These are phyloP conservation scores for Chaunax sp. DNA, from an alignment of 2,797 vertebrate genomes.

Conservation along the genomic window DNA sequence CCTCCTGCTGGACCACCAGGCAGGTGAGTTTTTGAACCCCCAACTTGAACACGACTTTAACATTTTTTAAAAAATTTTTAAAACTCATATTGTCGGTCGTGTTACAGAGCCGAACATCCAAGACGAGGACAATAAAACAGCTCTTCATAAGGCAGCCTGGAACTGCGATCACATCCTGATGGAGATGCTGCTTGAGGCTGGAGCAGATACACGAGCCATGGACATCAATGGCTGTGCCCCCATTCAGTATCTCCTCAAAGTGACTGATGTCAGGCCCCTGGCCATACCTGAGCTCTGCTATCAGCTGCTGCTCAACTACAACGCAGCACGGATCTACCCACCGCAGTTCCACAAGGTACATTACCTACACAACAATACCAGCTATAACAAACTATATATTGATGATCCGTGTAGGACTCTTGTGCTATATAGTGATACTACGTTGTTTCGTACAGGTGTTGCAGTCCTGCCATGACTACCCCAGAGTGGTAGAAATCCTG, in stretches of 20 bases:
- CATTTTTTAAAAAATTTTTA: no score
- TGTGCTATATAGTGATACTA: not conserved
- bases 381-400: not conserved
- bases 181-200: constrained; percentile 92
- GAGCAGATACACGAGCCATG: constrained; percentile 89
- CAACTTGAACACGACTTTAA: no score
- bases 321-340: constrained; percentile 90
- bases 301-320: constrained; percentile 93
- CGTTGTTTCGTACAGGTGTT: constrained; percentile 85
- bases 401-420: not conserved
- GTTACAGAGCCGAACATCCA: constrained; percentile 84
- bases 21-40: constrained; percentile 59
- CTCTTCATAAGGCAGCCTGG: constrained; percentile 97
- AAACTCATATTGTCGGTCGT: no score
- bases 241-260: constrained; percentile 94
- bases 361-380: not conserved
- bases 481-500: constrained; percentile 89
- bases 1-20: constrained; percentile 89
- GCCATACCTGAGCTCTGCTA: constrained; percentile 90
- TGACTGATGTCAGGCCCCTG: constrained; percentile 87
- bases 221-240: constrained; percentile 94
- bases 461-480: constrained; percentile 88
- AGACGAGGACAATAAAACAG: constrained; percentile 92
- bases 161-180: constrained; percentile 93
- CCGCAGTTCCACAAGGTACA: constrained; percentile 96